Conservation (phyloP, 2,888 invertebrate genomes). For the Mechanitis mazaeus region DNA sequence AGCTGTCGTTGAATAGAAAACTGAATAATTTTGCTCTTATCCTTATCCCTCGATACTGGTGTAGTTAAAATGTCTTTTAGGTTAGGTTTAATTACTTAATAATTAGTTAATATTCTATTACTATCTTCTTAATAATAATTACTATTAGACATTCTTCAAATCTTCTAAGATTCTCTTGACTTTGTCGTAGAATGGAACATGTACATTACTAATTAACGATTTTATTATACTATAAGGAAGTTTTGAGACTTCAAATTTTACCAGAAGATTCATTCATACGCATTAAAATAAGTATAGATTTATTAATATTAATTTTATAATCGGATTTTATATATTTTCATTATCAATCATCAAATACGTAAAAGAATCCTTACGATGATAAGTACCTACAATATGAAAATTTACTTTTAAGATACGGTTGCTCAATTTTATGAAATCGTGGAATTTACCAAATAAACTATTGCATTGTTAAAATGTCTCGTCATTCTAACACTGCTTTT, state of each 20-base stretch:
- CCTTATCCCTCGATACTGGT: too few species aligned
- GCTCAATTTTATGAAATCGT: slow-evolving; percentile 67
- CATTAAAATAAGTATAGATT: slow-evolving; percentile 13
- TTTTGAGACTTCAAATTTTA: slow-evolving; percentile 17
- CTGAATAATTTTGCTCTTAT: too few species aligned
- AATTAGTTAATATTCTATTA: not conserved
- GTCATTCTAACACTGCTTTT: not conserved
- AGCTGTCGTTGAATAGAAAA: too few species aligned
- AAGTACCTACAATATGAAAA: slow-evolving; percentile 57
- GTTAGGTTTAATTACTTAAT: too few species aligned
- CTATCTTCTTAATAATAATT: slow-evolving; percentile 14
- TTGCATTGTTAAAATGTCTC: slow-evolving; percentile 3
- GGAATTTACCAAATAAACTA: slow-evolving; percentile 13
- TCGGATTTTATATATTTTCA: slow-evolving; percentile 9
- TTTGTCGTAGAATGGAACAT: slow-evolving; percentile 76
- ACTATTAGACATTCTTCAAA: slow-evolving; percentile 26
- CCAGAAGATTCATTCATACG: slow-evolving; percentile 8
- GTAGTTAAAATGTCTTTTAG: too few species aligned
- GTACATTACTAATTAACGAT: slow-evolving; percentile 62
- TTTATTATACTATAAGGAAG: slow-evolving; percentile 64
- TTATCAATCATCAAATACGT: slow-evolving; percentile 16
- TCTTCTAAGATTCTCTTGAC: slow-evolving; percentile 28
- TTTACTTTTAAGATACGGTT: slow-evolving; percentile 65
- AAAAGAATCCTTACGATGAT: slow-evolving; percentile 58
- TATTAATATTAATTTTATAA: slow-evolving; percentile 5